Percentiles rank a stretch among this genome's conserved stretches.
Evolutionary conservation across 2,797 vertebrate genomes (phyloP).

Genomic region (Pangasius krempfi): DNA sequence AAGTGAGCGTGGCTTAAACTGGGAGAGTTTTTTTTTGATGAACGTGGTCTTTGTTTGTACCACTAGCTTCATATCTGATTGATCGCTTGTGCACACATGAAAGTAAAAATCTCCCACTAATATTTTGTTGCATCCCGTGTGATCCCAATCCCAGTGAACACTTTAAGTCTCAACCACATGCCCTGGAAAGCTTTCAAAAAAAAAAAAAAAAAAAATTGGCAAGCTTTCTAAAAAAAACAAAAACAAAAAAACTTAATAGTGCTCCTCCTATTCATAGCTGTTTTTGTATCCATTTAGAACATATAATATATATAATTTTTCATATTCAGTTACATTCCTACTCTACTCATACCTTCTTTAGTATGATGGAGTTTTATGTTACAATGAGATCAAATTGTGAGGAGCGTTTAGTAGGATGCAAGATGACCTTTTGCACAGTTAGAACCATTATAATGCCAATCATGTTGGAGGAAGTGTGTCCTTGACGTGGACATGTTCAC

Average conservation of each 20-base stretch:
- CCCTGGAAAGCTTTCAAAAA: background rate
- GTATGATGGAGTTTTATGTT: background rate
- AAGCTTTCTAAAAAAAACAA: background rate
- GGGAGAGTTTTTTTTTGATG: background rate
- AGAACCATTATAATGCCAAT: constrained; percentile 4
- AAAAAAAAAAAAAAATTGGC: background rate
- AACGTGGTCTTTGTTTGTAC: background rate
- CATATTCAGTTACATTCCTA: background rate
- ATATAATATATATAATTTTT: too few relatives aligned
- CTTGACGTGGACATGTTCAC: background rate
- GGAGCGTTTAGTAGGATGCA: background rate
- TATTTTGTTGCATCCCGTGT: background rate
- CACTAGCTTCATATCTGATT: background rate
- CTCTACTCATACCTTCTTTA: background rate
- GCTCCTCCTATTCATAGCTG: background rate
- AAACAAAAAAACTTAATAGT: background rate
- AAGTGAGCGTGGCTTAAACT: background rate
- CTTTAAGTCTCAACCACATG: background rate
- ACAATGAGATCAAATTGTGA: background rate
- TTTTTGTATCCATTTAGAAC: background rate
- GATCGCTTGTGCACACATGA: background rate
- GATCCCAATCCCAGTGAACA: background rate
- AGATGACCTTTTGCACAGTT: constrained; percentile 5
- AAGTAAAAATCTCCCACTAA: background rate
- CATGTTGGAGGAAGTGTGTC: background rate